phyloP scores from a whole-genome alignment of 1,140 invertebrate genomes.

The Mactra quadrangularis region DNA sequence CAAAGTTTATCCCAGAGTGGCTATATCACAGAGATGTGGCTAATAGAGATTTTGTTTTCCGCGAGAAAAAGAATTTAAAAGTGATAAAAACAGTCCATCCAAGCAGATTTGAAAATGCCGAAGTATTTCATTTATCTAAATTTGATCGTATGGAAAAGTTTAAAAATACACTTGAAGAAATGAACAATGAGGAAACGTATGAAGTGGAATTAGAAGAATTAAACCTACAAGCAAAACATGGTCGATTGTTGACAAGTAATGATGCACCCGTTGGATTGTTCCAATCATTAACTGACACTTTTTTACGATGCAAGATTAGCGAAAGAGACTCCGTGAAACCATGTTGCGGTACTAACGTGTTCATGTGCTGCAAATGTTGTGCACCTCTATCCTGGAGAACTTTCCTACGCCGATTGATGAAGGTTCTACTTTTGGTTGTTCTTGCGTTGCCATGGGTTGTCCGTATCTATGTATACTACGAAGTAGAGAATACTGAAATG shows the following conservation, averaged over 20 bases:
- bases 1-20: constrained; percentile 9
- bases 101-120: neutral
- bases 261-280: constrained; percentile 10
- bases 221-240: neutral
- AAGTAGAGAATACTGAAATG: constrained; percentile 20
- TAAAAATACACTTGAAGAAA: neutral
- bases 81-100: neutral
- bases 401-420: neutral
- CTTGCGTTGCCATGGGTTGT: constrained; percentile 12
- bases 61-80: neutral
- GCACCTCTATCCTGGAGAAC: neutral
- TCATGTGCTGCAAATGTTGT: neutral
- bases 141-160: constrained; percentile 3
- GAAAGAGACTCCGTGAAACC: neutral
- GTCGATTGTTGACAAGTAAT: neutral
- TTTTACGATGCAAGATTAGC: constrained; percentile 13
- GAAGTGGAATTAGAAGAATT: neutral
- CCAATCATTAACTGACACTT: constrained; percentile 7
- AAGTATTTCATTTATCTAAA: neutral
- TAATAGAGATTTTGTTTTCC: neutral
- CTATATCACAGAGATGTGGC: constrained; percentile 5
- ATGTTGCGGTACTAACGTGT: constrained; percentile 18
- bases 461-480: constrained; percentile 14
- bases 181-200: neutral
- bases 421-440: neutral